Evolutionary conservation across 2,797 vertebrate species (phyloP).

Genomic region (Oreonectes daqikongensis): DNA sequence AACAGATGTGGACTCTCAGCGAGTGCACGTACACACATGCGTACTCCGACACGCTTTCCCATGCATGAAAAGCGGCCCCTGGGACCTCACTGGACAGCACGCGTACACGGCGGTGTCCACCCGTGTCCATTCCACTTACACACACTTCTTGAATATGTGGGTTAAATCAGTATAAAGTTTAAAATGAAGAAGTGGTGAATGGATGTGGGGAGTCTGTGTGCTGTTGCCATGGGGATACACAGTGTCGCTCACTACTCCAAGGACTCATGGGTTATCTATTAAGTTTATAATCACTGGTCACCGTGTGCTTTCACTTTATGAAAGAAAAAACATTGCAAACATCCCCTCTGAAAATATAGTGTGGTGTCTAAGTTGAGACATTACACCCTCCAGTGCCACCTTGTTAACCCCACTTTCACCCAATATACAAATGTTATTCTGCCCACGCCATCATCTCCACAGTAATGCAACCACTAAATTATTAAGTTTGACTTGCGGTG

Average conservation of each 20-base stretch:
- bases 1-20: constrained; percentile 47
- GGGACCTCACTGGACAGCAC: constrained; percentile 55
- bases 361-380: constrained; percentile 18
- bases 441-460: constrained; percentile 69
- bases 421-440: constrained; percentile 61
- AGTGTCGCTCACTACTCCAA: constrained; percentile 32
- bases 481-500: constrained; percentile 74
- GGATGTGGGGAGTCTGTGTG: constrained; percentile 28
- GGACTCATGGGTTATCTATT: constrained; percentile 27
- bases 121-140: constrained; percentile 40
- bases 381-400: constrained; percentile 38
- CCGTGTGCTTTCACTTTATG: background rate
- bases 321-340: background rate
- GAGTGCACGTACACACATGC: constrained; percentile 11
- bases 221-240: constrained; percentile 43
- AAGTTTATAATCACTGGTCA: background rate
- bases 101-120: constrained; percentile 37
- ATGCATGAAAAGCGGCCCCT: constrained; percentile 45
- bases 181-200: constrained; percentile 44
- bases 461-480: constrained; percentile 78
- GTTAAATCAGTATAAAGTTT: constrained; percentile 59
- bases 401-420: constrained; percentile 18
- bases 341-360: background rate
- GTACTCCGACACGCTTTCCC: constrained; percentile 25
- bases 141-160: constrained; percentile 25